Evolutionary conservation across 2,113 vertebrate genomes (phyloP), one percentile per base, ranked within the genome.

Genomic region (Rhinopomastus cyanomelas): DNA sequence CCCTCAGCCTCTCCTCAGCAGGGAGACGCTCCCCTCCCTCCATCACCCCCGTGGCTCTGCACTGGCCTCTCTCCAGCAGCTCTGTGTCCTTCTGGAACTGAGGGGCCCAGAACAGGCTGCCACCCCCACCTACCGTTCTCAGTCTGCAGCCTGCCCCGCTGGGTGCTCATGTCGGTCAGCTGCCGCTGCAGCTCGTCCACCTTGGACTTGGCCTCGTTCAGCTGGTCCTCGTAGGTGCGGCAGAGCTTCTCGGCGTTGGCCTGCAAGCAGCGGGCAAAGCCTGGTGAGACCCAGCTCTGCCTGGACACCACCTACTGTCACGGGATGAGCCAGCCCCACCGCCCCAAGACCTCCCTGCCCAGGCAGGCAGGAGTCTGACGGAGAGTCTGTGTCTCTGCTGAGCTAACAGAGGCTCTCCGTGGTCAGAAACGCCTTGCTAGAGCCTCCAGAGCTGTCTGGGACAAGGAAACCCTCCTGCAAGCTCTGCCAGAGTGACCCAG

Each of bases 151-250:
- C 98, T 95, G 85, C 98, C 98, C 42, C 97, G 97, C 93, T 98
- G 98, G 1, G 97, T 92, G 90, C 75, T 98, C 44, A 97, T 96
- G 0, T 99, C 98, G 0, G 81, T 97, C 93, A 99, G 97, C 71
- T 99, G 98, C 6, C 98, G 97, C 93, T 99, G 98, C 88, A 99
- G 97, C 95, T 99, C 99, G 0, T 99, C 98, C 51, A 97, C 97
- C 59, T 98, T 99, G 93, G 97, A 93, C 96, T 98, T 99, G 65
- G 98, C 97, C 94, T 99, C 98, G 0, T 97, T 98, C 93, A 99
- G 97, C 93, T 99, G 99, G 85, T 99, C 99, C 95, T 99, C 98
- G 1, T 98, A 98, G 37, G 98, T 95, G 44, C 98, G 97, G 67
- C 98, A 99, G 82, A 97, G 97, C 95, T 99, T 99, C 96, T 99